These are phyloP conservation scores for Syngnathus floridae DNA, from an alignment of 2,113 vertebrate genomes.

Conservation along the genomic window DNA sequence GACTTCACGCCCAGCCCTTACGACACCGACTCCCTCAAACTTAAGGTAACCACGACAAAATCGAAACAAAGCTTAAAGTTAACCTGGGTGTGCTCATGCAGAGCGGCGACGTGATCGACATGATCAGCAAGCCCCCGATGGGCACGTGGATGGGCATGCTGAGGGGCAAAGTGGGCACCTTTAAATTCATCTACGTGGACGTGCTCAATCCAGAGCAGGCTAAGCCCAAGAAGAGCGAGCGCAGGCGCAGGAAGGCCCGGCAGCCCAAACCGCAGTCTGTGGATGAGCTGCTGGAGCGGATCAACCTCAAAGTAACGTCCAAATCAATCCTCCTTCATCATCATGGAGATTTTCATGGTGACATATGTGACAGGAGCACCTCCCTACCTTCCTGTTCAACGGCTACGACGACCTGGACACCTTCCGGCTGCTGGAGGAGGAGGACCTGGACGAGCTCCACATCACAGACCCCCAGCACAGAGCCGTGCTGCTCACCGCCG, in stretches of 20 bases:
- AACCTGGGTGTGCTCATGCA: conserved; percentile 40
- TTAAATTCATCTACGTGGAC: conserved; percentile 98
- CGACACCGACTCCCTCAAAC: conserved; percentile 92
- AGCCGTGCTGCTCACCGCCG: conserved; percentile 89
- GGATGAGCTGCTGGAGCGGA: conserved; percentile 92
- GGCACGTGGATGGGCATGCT: conserved; percentile 98
- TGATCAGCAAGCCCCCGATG: conserved; percentile 99
- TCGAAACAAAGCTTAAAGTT: not conserved
- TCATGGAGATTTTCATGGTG: not conserved
- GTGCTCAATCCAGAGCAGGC: conserved; percentile 88
- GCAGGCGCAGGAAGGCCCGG: conserved; percentile 83
- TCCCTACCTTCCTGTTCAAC: conserved; percentile 97
- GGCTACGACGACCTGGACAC: conserved; percentile 98
- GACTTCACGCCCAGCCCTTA: conserved; percentile 98
- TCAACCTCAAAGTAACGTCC: conserved; percentile 83
- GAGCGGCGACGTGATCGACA: conserved; percentile 97
- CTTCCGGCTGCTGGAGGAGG: conserved; percentile 94
- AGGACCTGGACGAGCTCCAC: conserved; percentile 94
- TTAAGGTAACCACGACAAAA: conserved; percentile 77
- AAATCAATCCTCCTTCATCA: not conserved
- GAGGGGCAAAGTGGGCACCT: conserved; percentile 97
- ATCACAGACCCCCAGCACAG: conserved; percentile 91
- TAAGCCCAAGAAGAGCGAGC: conserved; percentile 85
- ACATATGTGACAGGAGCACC: conserved; percentile 79
- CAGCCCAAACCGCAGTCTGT: conserved; percentile 91